phyloP scores from a whole-genome alignment of 2,888 invertebrate genomes.

The Cristatella mucedo region DNA sequence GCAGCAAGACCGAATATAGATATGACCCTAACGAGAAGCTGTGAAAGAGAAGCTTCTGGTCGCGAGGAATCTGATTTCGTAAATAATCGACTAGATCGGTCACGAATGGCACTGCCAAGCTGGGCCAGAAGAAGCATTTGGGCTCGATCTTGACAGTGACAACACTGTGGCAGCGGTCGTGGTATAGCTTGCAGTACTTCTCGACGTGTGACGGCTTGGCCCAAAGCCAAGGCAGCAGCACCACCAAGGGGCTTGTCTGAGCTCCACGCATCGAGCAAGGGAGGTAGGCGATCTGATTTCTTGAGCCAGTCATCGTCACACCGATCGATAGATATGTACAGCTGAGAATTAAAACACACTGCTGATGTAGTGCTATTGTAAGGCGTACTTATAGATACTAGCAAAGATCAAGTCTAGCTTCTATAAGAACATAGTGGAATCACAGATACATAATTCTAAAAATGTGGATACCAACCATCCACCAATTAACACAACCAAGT shows the following conservation, averaged over 20 bases:
- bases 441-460: no score
- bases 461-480: no score
- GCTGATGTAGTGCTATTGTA: no score
- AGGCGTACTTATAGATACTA: no score
- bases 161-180: constrained; percentile 17
- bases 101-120: constrained; percentile 16
- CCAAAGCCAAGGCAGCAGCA: constrained; percentile 21
- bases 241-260: constrained; percentile 18
- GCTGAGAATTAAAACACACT: no score
- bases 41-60: constrained; percentile 16
- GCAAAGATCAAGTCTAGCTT: no score
- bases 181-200: constrained; percentile 19
- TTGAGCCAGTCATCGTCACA: no score
- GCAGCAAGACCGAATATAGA: constrained; percentile 17
- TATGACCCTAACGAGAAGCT: constrained; percentile 23
- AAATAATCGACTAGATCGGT: constrained; percentile 14
- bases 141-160: constrained; percentile 17
- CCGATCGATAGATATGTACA: no score
- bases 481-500: no score
- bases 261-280: no score
- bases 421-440: no score
- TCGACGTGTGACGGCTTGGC: constrained; percentile 15
- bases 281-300: no score
- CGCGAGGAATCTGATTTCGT: background rate
- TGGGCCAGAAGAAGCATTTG: constrained; percentile 21